Base-by-base conservation (phyloP, 2,797 vertebrate genomes). In the Sylvilagus floridanus region DNA sequence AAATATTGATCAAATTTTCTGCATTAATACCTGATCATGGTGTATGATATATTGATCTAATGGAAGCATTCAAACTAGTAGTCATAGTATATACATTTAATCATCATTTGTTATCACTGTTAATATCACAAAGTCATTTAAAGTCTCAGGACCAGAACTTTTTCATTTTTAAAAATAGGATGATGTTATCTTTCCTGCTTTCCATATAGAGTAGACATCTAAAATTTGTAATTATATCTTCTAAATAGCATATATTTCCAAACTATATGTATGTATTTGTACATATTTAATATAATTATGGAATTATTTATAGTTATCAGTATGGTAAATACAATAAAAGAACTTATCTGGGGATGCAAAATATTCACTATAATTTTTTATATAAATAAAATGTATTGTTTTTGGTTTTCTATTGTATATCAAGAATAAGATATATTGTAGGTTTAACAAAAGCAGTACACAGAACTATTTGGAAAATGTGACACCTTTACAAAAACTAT, bases 401-500 rank as follows among this genome's bases (percentile, higher is more conserved):
- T 81, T 65, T 60, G 7, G 8, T 72, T 77, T 78, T 95, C 14
- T 60, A 1, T 35, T 57, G 7, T 60, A 84, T 72, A 75, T 79
- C 32, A 90, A 57, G 1, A 12, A 32, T 19, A 52, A 35, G 13
- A 65, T 63, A 84, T 30, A 88, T 62, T 66, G 2, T 14, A 54
- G 6, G 30, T 68, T 75, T 83, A 91, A 65, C 37, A 0, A 37
- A 84, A n/a, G 57, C 0, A 91, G 5, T 37, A 73, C 3, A 54
- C 22, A 76, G 32, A 87, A 93, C 14, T 81, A 10, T 88, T 73
- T 69, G 11, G 26, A 91, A 79, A 81, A 66, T 69, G 22, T 8
- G 9, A 50, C 42, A 60, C 6, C 30, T 88, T 88, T 88, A n/a
- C 37, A 47, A 92, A 95, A 90, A 62, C 24, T 69, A 81, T 28